A percentile compares a stretch with the other conserved stretches of the same genome.
Evolutionary conservation across 2,888 invertebrate species (phyloP).

Genomic region (Crioceris asparagi): DNA sequence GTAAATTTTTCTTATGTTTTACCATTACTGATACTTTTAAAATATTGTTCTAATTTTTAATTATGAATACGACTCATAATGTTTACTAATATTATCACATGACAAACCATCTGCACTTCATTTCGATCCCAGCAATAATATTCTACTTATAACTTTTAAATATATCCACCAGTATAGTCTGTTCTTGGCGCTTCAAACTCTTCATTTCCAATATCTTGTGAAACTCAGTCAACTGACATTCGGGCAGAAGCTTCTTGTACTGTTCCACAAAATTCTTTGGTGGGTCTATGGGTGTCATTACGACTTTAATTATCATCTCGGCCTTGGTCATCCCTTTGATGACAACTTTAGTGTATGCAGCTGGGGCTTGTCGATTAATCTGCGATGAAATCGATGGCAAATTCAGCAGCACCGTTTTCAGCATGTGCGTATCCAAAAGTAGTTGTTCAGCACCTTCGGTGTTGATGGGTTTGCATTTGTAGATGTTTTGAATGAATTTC

Average conservation of each 20-base stretch:
- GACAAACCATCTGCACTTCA: too few relatives aligned
- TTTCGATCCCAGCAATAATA: too few relatives aligned
- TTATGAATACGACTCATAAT: too few relatives aligned
- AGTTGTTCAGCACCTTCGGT: constrained; percentile 92
- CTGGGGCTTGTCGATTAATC: constrained; percentile 79
- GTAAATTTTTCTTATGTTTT: too few relatives aligned
- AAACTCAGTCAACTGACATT: constrained; percentile 80
- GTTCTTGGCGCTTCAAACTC: constrained; percentile 52
- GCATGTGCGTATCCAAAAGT: constrained; percentile 84
- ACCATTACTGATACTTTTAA: too few relatives aligned
- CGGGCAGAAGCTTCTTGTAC: constrained; percentile 80
- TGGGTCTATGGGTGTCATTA: constrained; percentile 86
- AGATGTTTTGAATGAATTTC: constrained; percentile 83
- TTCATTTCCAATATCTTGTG: constrained; percentile 95
- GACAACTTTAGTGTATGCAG: constrained; percentile 69
- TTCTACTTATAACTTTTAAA: constrained; percentile 36
- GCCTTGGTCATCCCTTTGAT: constrained; percentile 84
- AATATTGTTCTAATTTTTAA: too few relatives aligned
- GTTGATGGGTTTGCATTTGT: constrained; percentile 81
- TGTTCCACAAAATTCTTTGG: constrained; percentile 77
- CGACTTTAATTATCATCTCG: constrained; percentile 97
- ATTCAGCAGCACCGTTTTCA: constrained; percentile 88
- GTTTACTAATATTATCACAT: too few relatives aligned
- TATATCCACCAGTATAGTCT: constrained; percentile 45
- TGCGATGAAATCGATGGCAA: constrained; percentile 87